Evolutionary conservation across 2,113 vertebrate genomes (phyloP).

Genomic region (Myanophis thanlyinensis): DNA sequence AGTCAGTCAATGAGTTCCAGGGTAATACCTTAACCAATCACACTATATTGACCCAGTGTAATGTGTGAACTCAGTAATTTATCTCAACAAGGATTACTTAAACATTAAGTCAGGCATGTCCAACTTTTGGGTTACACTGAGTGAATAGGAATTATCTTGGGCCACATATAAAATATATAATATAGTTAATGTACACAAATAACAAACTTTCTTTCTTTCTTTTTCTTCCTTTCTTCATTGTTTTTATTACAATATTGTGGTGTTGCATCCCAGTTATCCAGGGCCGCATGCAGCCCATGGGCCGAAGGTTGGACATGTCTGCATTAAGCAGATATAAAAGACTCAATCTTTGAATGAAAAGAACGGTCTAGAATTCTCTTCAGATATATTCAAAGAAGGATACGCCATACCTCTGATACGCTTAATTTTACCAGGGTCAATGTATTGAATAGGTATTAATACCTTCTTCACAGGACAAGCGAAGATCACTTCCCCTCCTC

Average conservation of each 20-base stretch:
- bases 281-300: not conserved
- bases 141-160: not conserved
- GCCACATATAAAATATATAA: not conserved
- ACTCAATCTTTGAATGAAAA: not conserved
- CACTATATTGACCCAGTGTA: not conserved
- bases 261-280: not conserved
- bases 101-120: not conserved
- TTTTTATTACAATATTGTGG: not conserved
- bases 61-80: not conserved
- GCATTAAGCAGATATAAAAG: not conserved
- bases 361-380: not conserved
- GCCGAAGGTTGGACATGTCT: not conserved
- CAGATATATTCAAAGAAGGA: slow-evolving; percentile 72
- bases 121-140: too few relatives aligned
- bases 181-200: not conserved
- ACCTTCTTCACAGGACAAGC: slow-evolving; percentile 84
- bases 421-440: slow-evolving; percentile 93
- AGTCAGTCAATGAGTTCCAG: not conserved
- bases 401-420: slow-evolving; percentile 96
- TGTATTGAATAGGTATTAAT: slow-evolving; percentile 85
- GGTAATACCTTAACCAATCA: not conserved
- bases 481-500: slow-evolving; percentile 90
- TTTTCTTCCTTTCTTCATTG: too few relatives aligned
- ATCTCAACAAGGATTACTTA: not conserved
- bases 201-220: not conserved